These are phyloP conservation scores for Salminus brasiliensis DNA, from an alignment of 2,113 vertebrate species.

Conservation along the genomic window DNA sequence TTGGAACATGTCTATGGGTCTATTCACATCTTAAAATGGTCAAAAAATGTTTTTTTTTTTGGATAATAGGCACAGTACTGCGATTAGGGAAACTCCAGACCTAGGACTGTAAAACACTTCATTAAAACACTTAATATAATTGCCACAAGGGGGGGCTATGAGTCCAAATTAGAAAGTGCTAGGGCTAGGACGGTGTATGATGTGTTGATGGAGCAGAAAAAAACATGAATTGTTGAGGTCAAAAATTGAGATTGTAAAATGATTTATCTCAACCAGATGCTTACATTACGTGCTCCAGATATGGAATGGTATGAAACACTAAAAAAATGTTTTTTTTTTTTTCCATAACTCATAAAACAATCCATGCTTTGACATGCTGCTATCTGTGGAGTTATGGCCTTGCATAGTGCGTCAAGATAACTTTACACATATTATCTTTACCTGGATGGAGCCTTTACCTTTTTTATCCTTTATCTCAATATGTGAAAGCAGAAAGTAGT, in stretches of 20 bases:
- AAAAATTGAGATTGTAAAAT: too few species aligned
- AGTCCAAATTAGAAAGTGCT: constrained; percentile 13
- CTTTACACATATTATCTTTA: neutral
- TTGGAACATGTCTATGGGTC: too few species aligned
- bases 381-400: constrained; percentile 1
- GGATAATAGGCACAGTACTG: too few species aligned
- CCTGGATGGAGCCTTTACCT: neutral
- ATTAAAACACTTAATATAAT: neutral
- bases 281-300: neutral
- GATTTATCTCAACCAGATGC: neutral
- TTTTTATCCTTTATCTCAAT: neutral
- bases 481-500: neutral
- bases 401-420: constrained; percentile 26
- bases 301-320: neutral
- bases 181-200: neutral
- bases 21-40: too few species aligned
- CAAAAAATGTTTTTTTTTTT: too few species aligned
- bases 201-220: neutral
- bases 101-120: too few species aligned
- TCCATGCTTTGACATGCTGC: constrained; percentile 2
- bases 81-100: too few species aligned
- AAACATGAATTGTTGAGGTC: too few species aligned
- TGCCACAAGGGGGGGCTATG: constrained; percentile 37
- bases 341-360: neutral
- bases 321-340: neutral